Conservation (phyloP, 2,888 invertebrate genomes). For the Ceratothoa steindachneri region DNA sequence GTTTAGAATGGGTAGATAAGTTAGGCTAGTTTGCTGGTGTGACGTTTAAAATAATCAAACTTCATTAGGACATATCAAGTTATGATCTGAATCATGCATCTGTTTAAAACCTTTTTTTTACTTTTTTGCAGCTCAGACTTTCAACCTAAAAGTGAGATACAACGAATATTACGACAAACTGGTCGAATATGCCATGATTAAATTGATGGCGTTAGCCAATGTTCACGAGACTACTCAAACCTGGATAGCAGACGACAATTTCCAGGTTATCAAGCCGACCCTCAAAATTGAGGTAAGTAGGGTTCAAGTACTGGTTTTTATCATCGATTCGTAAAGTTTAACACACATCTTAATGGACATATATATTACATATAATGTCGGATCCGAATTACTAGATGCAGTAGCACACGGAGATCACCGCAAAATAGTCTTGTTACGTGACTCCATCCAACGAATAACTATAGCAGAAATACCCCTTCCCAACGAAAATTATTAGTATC, state of each 20-base stretch:
- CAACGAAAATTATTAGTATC: no score
- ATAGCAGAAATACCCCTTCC: no score
- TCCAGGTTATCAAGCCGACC: constrained; percentile 70
- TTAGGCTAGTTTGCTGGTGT: no score
- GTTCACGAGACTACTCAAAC: constrained; percentile 75
- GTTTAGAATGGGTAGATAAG: no score
- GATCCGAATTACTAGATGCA: no score
- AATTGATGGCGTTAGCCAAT: constrained; percentile 60
- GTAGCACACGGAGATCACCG: no score
- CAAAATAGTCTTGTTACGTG: no score
- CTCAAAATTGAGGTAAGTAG: constrained; percentile 63
- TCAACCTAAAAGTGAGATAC: constrained; percentile 50
- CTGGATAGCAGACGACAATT: constrained; percentile 78
- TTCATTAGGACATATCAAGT: constrained; percentile 47
- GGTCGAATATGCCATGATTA: constrained; percentile 53
- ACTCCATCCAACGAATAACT: no score
- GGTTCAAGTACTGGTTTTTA: neutral
- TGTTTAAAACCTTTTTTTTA: neutral
- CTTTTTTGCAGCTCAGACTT: constrained; percentile 50
- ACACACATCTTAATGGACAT: no score
- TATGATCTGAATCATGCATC: neutral
- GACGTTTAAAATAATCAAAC: no score
- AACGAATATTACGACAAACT: constrained; percentile 53
- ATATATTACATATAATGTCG: no score
- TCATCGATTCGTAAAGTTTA: neutral